These are phyloP conservation scores for Threskiornis aethiopicus DNA, from an alignment of 2,797 vertebrate genomes.

Conservation along the genomic window DNA sequence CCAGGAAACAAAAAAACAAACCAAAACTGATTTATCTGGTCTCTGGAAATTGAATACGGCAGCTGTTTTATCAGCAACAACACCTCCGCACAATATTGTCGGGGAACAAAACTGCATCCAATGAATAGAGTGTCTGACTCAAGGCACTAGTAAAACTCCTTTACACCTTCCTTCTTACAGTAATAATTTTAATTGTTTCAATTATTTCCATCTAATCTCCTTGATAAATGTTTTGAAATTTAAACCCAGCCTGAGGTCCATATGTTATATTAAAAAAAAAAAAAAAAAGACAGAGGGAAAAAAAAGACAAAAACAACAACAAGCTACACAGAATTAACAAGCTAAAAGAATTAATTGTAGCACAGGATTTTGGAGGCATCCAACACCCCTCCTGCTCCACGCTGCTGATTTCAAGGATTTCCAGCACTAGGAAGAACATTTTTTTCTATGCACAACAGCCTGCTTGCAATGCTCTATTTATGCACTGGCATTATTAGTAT, in stretches of 20 bases:
- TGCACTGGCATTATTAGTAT: not conserved
- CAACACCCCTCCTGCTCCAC: not conserved
- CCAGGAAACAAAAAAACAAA: not conserved
- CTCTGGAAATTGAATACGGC: not conserved
- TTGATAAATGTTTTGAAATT: slow-evolving; percentile 52
- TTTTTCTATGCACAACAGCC: not conserved
- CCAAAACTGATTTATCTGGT: slow-evolving; percentile 2
- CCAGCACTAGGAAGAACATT: not conserved
- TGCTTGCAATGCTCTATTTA: not conserved
- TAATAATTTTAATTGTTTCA: slow-evolving; percentile 56
- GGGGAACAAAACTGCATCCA: not conserved
- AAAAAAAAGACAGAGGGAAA: fast-evolving
- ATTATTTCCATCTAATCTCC: slow-evolving; percentile 61
- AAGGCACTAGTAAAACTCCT: not conserved
- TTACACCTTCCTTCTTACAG: not conserved
- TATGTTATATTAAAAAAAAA: not conserved
- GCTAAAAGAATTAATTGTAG: slow-evolving; percentile 16
- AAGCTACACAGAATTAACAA: not conserved
- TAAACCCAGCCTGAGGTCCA: slow-evolving; percentile 21
- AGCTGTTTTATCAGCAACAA: slow-evolving; percentile 39
- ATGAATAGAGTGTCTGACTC: not conserved
- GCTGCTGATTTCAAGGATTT: not conserved
- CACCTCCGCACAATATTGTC: not conserved
- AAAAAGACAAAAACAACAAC: not conserved
- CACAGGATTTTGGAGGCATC: not conserved